Conservation (phyloP, 2,113 vertebrate genomes). For the Tauraco erythrolophus region DNA sequence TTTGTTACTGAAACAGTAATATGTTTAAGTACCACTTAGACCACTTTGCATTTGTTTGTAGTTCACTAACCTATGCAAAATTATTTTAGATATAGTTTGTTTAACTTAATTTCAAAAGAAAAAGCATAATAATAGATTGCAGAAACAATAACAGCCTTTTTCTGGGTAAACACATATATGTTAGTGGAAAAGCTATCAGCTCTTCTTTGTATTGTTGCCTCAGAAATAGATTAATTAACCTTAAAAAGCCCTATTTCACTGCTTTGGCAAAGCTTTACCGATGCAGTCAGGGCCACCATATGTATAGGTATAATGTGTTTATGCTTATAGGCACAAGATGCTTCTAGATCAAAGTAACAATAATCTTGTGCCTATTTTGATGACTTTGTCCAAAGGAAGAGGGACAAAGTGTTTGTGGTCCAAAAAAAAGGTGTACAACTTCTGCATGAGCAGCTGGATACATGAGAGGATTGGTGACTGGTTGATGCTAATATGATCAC, state of each 20-base stretch:
- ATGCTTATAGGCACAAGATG: not conserved
- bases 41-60: not conserved
- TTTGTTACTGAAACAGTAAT: not conserved
- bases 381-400: not conserved
- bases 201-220: not conserved
- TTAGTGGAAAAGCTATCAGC: not conserved
- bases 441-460: not conserved
- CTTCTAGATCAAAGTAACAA: not conserved
- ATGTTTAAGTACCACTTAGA: not conserved
- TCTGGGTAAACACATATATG: not conserved
- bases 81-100: not conserved
- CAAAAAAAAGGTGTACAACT: not conserved
- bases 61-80: not conserved
- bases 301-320: not conserved
- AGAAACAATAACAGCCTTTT: not conserved
- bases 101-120: not conserved
- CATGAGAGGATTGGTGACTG: fast-evolving
- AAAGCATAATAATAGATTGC: not conserved
- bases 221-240: not conserved
- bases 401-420: not conserved
- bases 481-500: not conserved
- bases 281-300: not conserved
- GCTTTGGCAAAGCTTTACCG: not conserved
- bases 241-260: not conserved
- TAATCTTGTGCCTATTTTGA: not conserved